These are phyloP conservation scores for Chondrilla cf. caribensis DNA, from an alignment of 37 sponge, comb jelly and placozoan species.

Conservation along the genomic window DNA sequence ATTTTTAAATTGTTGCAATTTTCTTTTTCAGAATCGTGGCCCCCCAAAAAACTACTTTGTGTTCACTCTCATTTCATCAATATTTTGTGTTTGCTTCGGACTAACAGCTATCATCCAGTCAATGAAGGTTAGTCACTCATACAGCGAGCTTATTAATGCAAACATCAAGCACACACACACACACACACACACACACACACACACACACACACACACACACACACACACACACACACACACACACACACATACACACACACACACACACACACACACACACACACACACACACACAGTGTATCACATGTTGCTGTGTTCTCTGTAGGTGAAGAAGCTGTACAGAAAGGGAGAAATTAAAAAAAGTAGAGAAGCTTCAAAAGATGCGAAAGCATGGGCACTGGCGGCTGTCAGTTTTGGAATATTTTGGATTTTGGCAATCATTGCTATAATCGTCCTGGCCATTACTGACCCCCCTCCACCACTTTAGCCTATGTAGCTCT, in stretches of 20 bases:
- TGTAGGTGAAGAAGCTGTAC: background rate
- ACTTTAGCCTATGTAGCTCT: background rate
- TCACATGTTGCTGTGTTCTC: background rate
- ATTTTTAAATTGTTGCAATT: too few relatives aligned
- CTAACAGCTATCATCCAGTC: background rate
- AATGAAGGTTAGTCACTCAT: constrained; percentile 1
- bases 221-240: too few relatives aligned
- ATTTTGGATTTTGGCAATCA: background rate
- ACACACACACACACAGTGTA: background rate
- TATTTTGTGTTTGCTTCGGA: constrained; percentile 2
- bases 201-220: too few relatives aligned
- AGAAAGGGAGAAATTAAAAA: background rate
- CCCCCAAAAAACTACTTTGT: background rate
- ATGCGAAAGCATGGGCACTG: constrained; percentile 20
- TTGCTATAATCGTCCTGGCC: background rate
- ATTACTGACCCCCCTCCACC: constrained; percentile 4
- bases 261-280: too few relatives aligned
- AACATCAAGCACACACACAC: too few relatives aligned
- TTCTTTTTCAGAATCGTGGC: background rate
- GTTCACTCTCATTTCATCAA: background rate
- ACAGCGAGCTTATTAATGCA: too few relatives aligned
- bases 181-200: too few relatives aligned
- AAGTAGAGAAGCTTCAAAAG: background rate
- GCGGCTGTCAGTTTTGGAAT: background rate
- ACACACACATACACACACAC: too few relatives aligned